These are phyloP conservation scores for Acanthaster planci DNA, from an alignment of 35 echinoderm and acorn worm species.

Conservation along the genomic window DNA sequence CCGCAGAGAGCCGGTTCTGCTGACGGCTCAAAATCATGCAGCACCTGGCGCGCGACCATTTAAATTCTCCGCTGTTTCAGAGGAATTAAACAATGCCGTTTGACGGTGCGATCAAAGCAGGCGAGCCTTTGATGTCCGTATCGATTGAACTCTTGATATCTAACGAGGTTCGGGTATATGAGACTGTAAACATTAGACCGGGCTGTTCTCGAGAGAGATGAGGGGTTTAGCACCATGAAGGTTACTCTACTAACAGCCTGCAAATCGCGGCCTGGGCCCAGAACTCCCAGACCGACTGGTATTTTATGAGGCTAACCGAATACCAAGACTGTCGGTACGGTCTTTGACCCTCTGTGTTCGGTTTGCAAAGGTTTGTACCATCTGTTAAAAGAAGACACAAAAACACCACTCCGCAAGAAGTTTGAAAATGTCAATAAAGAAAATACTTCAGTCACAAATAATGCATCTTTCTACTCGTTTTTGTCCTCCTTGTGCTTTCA, in stretches of 20 bases:
- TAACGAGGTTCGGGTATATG: background rate
- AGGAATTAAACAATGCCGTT: conserved; percentile 27
- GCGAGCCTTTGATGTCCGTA: background rate
- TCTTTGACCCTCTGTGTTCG: too few species aligned
- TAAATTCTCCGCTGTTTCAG: background rate
- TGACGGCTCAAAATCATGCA: background rate
- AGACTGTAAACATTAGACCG: background rate
- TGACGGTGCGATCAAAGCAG: conserved; percentile 10
- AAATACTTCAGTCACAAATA: too few species aligned
- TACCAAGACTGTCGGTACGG: too few species aligned
- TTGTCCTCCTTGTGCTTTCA: too few species aligned
- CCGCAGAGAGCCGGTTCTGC: background rate
- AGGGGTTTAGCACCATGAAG: background rate
- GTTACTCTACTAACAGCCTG: background rate
- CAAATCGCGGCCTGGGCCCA: too few species aligned
- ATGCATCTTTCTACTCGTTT: too few species aligned
- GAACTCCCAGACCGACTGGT: too few species aligned
- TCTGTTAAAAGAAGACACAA: too few species aligned
- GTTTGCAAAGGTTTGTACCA: too few species aligned
- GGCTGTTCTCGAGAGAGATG: background rate
- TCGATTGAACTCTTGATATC: background rate
- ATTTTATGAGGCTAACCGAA: too few species aligned
- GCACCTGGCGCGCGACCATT: background rate
- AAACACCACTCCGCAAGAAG: too few species aligned
- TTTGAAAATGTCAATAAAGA: too few species aligned